phyloP scores from a whole-genome alignment of 1,140 invertebrate genomes.

The Drosophila melanica region DNA sequence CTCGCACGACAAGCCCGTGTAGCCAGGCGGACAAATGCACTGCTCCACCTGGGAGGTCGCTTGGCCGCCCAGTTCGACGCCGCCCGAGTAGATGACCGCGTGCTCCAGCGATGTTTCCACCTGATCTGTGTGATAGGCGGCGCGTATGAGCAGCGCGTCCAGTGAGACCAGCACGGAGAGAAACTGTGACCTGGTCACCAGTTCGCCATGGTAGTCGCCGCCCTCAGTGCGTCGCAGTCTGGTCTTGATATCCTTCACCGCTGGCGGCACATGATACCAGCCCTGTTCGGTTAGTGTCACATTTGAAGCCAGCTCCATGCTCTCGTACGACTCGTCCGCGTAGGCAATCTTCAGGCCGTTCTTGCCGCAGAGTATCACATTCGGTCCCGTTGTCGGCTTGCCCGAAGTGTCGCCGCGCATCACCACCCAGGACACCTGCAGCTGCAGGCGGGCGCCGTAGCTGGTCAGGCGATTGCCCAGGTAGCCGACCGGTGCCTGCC shows the following conservation, averaged over 20 bases:
- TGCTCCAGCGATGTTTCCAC: slow-evolving; percentile 89
- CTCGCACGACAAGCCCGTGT: slow-evolving; percentile 93
- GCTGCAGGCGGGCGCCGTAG: slow-evolving; percentile 91
- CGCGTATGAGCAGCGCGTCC: slow-evolving; percentile 92
- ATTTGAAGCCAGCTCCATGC: slow-evolving; percentile 85
- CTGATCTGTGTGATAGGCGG: slow-evolving; percentile 97
- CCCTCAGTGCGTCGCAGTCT: slow-evolving; percentile 85
- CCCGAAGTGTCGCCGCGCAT: slow-evolving; percentile 95
- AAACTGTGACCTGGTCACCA: slow-evolving; percentile 91
- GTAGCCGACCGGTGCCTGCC: slow-evolving; percentile 92
- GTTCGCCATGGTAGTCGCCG: slow-evolving; percentile 85
- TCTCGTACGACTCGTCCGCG: slow-evolving; percentile 85
- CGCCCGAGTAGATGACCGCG: slow-evolving; percentile 76
- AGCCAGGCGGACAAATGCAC: slow-evolving; percentile 88
- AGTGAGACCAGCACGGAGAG: slow-evolving; percentile 93
- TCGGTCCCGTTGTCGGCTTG: slow-evolving; percentile 91
- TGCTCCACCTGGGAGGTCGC: slow-evolving; percentile 85
- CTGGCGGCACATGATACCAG: slow-evolving; percentile 90
- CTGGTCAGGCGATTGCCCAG: slow-evolving; percentile 90
- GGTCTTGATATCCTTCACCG: slow-evolving; percentile 86
- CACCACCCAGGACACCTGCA: slow-evolving; percentile 92
- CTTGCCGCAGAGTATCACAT: slow-evolving; percentile 92
- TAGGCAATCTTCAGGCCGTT: slow-evolving; percentile 90
- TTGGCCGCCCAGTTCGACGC: slow-evolving; percentile 68
- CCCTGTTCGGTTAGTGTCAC: slow-evolving; percentile 88